These are phyloP conservation scores for Yponomeuta plumbellus DNA, from an alignment of 2,888 invertebrate genomes.

Conservation along the genomic window DNA sequence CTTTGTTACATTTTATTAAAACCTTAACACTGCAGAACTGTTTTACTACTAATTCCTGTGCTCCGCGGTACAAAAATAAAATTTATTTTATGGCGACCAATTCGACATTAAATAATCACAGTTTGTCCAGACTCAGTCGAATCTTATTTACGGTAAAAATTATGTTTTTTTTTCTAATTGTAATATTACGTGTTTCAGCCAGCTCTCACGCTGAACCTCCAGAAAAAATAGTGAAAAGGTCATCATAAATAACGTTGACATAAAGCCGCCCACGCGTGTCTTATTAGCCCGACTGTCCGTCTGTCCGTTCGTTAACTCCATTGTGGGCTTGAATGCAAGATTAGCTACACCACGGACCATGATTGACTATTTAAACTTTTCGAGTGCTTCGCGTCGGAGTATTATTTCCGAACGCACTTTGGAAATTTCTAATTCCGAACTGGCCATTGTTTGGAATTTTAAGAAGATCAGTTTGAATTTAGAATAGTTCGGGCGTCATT, in stretches of 20 bases:
- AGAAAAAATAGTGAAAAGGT: conserved; percentile 41
- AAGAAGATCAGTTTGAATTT: not conserved
- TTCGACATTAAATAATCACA: no score
- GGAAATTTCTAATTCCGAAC: conserved; percentile 3
- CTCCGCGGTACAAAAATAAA: not conserved
- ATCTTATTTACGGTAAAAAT: not conserved
- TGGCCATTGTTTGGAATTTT: not conserved
- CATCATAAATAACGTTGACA: conserved; percentile 74
- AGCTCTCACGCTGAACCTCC: conserved; percentile 14
- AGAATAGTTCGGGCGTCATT: not conserved
- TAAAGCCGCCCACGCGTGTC: conserved; percentile 71
- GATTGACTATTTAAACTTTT: conserved; percentile 71
- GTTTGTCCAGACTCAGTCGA: no score
- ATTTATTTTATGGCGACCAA: no score
- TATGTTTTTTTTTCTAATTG: not conserved
- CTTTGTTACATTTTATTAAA: not conserved
- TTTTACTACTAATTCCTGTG: not conserved
- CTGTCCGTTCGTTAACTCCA: conserved; percentile 73
- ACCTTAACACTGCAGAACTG: not conserved
- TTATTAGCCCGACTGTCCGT: conserved; percentile 71
- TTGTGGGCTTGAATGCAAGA: conserved; percentile 69
- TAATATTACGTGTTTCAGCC: conserved; percentile 3
- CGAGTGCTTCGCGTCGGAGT: conserved; percentile 52
- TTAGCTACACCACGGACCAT: conserved; percentile 70
- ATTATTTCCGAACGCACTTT: conserved; percentile 39